These are phyloP conservation scores for Poeciliopsis occidentalis DNA, from an alignment of 2,113 vertebrate species.

Conservation along the genomic window DNA sequence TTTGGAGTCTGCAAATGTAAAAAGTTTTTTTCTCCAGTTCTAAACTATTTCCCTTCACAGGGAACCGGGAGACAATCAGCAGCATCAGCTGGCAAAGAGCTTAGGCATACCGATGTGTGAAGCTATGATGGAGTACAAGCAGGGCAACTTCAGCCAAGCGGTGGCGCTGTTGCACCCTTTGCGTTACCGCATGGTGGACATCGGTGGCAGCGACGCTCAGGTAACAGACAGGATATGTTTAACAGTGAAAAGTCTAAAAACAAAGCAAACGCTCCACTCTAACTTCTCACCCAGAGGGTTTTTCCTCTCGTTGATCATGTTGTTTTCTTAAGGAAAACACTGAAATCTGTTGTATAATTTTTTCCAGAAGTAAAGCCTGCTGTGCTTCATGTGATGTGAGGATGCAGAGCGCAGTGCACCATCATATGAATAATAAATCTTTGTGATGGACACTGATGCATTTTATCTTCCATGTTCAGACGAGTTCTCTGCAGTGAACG, in stretches of 20 bases:
- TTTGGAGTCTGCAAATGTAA: background rate
- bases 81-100: conserved; percentile 78
- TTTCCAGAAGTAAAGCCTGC: conserved; percentile 34
- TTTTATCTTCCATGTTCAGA: conserved; percentile 25
- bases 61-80: conserved; percentile 80
- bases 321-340: background rate
- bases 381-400: conserved; percentile 31
- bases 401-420: conserved; percentile 14
- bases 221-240: conserved; percentile 65
- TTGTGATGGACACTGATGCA: conserved; percentile 45
- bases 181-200: conserved; percentile 78
- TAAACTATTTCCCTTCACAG: conserved; percentile 61
- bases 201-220: conserved; percentile 96
- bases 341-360: conserved; percentile 26
- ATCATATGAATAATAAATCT: conserved; percentile 66
- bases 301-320: conserved; percentile 10
- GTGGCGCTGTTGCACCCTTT: conserved; percentile 88
- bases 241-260: background rate
- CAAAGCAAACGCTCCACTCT: background rate
- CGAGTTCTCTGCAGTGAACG: conserved; percentile 6
- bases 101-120: conserved; percentile 88
- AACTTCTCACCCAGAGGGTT: conserved; percentile 1
- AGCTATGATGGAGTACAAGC: conserved; percentile 87
- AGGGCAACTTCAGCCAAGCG: conserved; percentile 80
- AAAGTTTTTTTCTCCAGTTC: background rate